Conservation (phyloP, 2,113 vertebrate species). For the Hippoglossus stenolepis region DNA sequence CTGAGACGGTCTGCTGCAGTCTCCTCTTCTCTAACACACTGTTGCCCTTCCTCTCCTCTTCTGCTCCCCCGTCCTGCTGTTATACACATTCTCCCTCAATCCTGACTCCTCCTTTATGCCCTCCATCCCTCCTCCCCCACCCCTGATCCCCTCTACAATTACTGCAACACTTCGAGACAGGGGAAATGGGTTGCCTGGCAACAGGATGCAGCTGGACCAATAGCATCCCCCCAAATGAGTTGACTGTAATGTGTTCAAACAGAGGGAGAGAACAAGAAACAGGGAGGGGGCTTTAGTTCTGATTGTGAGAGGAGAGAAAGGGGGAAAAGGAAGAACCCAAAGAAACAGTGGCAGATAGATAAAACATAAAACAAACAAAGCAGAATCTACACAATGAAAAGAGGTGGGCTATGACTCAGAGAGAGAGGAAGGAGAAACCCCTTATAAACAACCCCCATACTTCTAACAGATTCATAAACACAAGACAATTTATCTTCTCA, state of each 20-base stretch:
- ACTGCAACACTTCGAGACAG: constrained; percentile 81
- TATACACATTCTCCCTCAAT: constrained; percentile 42
- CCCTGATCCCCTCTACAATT: constrained; percentile 78
- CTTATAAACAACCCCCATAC: background rate
- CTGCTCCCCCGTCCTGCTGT: constrained; percentile 32
- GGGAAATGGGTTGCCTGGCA: constrained; percentile 85
- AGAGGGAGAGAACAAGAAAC: constrained; percentile 68
- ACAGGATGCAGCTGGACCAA: constrained; percentile 85
- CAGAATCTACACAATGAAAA: constrained; percentile 12
- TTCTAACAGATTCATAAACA: background rate
- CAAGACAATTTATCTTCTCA: background rate
- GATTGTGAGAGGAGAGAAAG: constrained; percentile 41
- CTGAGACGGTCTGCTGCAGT: constrained; percentile 36
- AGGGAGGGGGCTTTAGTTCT: constrained; percentile 44
- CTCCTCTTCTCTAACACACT: constrained; percentile 26
- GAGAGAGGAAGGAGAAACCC: background rate
- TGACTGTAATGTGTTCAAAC: constrained; percentile 84
- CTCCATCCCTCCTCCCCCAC: constrained; percentile 30
- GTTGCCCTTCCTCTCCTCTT: constrained; percentile 24
- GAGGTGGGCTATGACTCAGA: background rate
- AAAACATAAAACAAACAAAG: constrained; percentile 26
- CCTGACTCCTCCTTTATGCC: constrained; percentile 48
- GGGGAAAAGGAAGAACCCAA: constrained; percentile 67
- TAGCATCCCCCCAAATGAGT: constrained; percentile 80
- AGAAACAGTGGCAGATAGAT: constrained; percentile 40